Percentiles rank a stretch among this genome's conserved stretches.
These are phyloP conservation scores for Oncorhynchus clarkii DNA, from an alignment of 2,113 vertebrate genomes.

Conservation along the genomic window DNA sequence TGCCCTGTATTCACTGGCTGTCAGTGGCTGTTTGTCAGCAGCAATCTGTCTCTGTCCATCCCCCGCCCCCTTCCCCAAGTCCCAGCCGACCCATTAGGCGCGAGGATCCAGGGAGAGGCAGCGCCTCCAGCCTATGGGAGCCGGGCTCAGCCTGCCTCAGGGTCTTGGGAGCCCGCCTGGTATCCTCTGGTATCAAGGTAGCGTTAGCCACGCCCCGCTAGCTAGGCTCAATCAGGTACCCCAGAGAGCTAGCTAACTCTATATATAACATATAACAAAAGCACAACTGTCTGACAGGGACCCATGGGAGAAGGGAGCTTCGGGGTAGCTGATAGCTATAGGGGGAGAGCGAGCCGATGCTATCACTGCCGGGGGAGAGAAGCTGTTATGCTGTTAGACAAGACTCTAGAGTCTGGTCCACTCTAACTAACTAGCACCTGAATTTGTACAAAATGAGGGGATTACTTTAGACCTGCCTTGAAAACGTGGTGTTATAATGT, in stretches of 20 bases:
- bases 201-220: conserved; percentile 42
- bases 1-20: conserved; percentile 85
- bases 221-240: conserved; percentile 84
- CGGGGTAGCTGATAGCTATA: conserved; percentile 76
- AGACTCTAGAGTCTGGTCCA: neutral
- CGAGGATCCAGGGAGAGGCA: conserved; percentile 80
- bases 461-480: neutral
- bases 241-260: conserved; percentile 77
- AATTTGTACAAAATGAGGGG: neutral
- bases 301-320: conserved; percentile 84
- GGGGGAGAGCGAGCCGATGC: conserved; percentile 53
- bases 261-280: conserved; percentile 78
- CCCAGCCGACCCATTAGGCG: conserved; percentile 84
- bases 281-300: conserved; percentile 80
- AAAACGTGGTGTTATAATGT: neutral
- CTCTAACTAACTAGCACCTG: neutral
- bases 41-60: conserved; percentile 87
- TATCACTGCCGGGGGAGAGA: conserved; percentile 41
- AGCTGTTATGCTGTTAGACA: conserved; percentile 26
- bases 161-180: neutral
- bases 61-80: conserved; percentile 67
- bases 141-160: too few relatives aligned
- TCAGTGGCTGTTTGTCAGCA: conserved; percentile 84
- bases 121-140: conserved; percentile 69
- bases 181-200: conserved; percentile 70